Base-by-base conservation (phyloP, 2,797 vertebrate genomes). In the Peromyscus aztecus region DNA sequence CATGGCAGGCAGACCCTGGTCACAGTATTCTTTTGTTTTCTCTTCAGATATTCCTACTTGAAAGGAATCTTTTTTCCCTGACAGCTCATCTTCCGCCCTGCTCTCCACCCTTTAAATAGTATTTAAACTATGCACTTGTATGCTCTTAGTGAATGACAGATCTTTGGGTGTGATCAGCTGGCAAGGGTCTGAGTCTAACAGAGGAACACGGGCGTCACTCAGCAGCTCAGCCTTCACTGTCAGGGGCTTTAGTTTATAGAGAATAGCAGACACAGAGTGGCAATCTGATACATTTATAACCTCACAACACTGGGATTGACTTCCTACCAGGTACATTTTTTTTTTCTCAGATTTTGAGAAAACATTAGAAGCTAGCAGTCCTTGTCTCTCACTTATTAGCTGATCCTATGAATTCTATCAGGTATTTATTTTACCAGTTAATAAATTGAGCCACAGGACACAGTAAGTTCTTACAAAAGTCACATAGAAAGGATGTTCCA, bases 91-190 rank as follows among this genome's bases (percentile, higher is more conserved):
- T 78, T 71, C 31, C 40, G 87, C 76, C 29, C 52, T 90, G 59
- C 69, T 86, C 85, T 57, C 34, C 34, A 49, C 90, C 61, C 40
- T 90, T 95, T 81, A 81, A 87, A 81, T 83, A 88, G 9, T 55
- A 71, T 94, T 97, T 95, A 73, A 27, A 90, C 61, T 85, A 85
- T 77, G 34, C 37, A 94, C 65, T 92, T 94, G 49, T 73, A 87
- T 94, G 61, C 29, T 65, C 91, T 94, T 91, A 92, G 6, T 27
- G 2, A 69, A 69, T 12, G 46, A 8, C 13, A 59, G 8, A 40
- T 67, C n/a, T 89, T 37, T 59, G 69, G 17, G 7, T 81, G 6
- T 93, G 14, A 76, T 49, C 13, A 34, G 6, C 37, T 76, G 61
- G 24, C 13, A 77, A 31, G 19, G 8, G 13, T 83, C 17, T 63